phyloP scores from a whole-genome alignment of 1,140 invertebrate species.

The Mylabris phalerata region DNA sequence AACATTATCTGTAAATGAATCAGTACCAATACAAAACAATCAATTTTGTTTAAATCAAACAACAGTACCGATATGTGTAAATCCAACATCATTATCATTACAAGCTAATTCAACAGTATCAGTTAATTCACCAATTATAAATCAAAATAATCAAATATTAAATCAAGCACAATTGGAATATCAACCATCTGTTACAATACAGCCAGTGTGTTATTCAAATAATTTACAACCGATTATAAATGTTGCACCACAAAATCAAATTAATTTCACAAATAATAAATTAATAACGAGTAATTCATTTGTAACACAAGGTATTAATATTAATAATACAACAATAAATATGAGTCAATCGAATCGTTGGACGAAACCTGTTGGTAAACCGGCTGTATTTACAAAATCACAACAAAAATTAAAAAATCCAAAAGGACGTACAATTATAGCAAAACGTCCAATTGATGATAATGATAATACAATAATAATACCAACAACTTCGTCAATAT shows the following conservation, averaged over 20 bases:
- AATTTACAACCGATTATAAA: slow-evolving; percentile 26
- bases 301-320: slow-evolving; percentile 23
- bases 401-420: slow-evolving; percentile 10
- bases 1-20: neutral
- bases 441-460: slow-evolving; percentile 18
- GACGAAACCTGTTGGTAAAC: slow-evolving; percentile 26
- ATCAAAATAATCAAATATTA: slow-evolving; percentile 20
- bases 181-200: slow-evolving; percentile 32
- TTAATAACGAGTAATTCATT: slow-evolving; percentile 25
- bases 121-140: slow-evolving; percentile 3
- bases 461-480: slow-evolving; percentile 3
- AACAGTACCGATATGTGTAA: slow-evolving; percentile 25
- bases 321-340: slow-evolving; percentile 10
- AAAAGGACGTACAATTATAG: slow-evolving; percentile 23
- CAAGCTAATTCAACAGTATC: slow-evolving; percentile 10
- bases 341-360: too few species aligned
- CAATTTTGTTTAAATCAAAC: slow-evolving; percentile 27
- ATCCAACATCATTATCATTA: slow-evolving; percentile 19
- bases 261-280: slow-evolving; percentile 29
- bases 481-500: too few species aligned
- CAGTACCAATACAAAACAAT: neutral
- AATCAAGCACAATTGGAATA: slow-evolving; percentile 23
- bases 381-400: slow-evolving; percentile 15
- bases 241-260: slow-evolving; percentile 26
- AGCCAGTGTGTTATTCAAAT: slow-evolving; percentile 27